Percentiles rank a stretch among this genome's conserved stretches.
These are phyloP conservation scores for Gorsachius magnificus DNA, from an alignment of 2,797 vertebrate species.

Conservation along the genomic window DNA sequence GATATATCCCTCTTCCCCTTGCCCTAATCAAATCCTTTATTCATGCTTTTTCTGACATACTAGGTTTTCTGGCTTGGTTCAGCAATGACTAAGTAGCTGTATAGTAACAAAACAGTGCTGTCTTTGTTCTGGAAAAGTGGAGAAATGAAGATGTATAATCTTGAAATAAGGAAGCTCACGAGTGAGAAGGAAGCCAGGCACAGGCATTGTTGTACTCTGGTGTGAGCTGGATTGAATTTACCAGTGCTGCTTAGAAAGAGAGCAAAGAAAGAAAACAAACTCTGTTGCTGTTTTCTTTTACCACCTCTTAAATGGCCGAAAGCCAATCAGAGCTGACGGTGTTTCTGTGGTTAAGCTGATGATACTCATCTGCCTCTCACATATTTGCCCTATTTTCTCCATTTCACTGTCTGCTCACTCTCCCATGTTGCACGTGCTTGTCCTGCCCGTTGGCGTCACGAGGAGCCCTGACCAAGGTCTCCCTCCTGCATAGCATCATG, in stretches of 20 bases:
- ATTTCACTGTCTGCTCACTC: neutral
- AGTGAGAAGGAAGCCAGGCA: neutral
- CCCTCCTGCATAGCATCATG: neutral
- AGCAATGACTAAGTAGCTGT: slow-evolving; percentile 25
- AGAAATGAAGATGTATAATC: slow-evolving; percentile 30
- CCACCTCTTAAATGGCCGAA: neutral
- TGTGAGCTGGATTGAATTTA: neutral
- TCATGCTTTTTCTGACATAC: slow-evolving; percentile 32
- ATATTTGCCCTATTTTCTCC: neutral
- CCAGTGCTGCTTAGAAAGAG: neutral
- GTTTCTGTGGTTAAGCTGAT: neutral
- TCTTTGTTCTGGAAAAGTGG: slow-evolving; percentile 42
- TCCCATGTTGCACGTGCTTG: neutral
- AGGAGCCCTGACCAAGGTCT: neutral
- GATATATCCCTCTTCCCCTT: neutral
- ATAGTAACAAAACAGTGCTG: slow-evolving; percentile 33
- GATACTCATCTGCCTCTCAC: neutral
- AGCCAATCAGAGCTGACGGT: neutral
- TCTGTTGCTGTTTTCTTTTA: neutral
- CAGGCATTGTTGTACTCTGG: neutral
- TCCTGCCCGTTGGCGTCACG: neutral
- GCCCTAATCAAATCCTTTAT: slow-evolving; percentile 51
- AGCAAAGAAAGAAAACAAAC: neutral
- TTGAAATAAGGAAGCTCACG: neutral
- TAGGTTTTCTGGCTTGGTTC: slow-evolving; percentile 1